Evolutionary conservation across 1,140 invertebrate genomes (phyloP).

Genomic region (Pseudachorutes palmiensis): DNA sequence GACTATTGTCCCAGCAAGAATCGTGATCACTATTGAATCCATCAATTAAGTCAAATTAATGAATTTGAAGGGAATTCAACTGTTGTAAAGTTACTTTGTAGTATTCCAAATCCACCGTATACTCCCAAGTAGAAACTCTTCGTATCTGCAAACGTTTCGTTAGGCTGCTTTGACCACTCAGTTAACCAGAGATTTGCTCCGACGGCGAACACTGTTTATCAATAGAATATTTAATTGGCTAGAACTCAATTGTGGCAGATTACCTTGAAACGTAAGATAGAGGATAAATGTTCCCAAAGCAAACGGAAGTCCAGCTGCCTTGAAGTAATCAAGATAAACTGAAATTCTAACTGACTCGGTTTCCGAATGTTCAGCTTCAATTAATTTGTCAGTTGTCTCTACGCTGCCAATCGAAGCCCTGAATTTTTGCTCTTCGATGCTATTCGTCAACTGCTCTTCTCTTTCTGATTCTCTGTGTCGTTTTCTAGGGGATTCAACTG

Average conservation of each 20-base stretch:
- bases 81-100: slow-evolving; percentile 68
- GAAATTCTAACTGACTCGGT: slow-evolving; percentile 80
- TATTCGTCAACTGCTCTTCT: not conserved
- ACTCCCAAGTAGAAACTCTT: slow-evolving; percentile 76
- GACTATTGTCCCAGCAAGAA: slow-evolving; percentile 16
- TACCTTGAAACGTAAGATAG: slow-evolving; percentile 46
- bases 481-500: too few species aligned
- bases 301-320: slow-evolving; percentile 67
- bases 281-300: slow-evolving; percentile 64
- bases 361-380: slow-evolving; percentile 79
- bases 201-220: slow-evolving; percentile 74
- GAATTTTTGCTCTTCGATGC: slow-evolving; percentile 35
- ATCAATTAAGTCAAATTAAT: not conserved
- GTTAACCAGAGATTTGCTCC: slow-evolving; percentile 89
- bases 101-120: slow-evolving; percentile 74
- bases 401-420: slow-evolving; percentile 20
- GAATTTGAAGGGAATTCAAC: too few species aligned
- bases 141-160: slow-evolving; percentile 49
- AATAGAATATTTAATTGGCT: slow-evolving; percentile 43
- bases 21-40: slow-evolving; percentile 11
- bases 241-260: slow-evolving; percentile 3
- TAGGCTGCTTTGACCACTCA: slow-evolving; percentile 66
- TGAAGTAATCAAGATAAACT: slow-evolving; percentile 83
- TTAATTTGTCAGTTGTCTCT: slow-evolving; percentile 46
- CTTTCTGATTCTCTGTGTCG: too few species aligned